Evolutionary conservation across 2,797 vertebrate genomes (phyloP).

Genomic region (Pempheris klunzingeri): DNA sequence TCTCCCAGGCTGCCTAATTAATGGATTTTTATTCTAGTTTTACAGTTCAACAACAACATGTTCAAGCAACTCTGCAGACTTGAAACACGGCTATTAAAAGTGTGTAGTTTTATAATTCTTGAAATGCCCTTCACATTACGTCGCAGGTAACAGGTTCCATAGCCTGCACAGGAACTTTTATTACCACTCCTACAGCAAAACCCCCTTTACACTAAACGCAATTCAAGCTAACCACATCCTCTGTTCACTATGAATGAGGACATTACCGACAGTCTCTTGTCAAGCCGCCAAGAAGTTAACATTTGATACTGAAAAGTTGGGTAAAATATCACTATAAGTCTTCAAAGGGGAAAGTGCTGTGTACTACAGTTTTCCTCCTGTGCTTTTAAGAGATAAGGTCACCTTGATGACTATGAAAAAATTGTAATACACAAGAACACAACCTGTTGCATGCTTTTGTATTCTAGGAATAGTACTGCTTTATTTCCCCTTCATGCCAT

Average conservation of each 20-base stretch:
- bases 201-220: not conserved
- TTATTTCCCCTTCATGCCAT: conserved; percentile 8
- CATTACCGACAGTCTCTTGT: not conserved
- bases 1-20: not conserved
- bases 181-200: not conserved
- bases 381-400: not conserved
- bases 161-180: not conserved
- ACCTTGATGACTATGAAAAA: not conserved
- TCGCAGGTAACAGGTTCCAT: not conserved
- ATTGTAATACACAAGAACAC: not conserved
- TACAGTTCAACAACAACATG: not conserved
- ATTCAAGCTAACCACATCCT: not conserved
- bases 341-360: not conserved
- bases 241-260: not conserved
- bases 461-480: conserved; percentile 9
- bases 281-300: not conserved
- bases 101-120: not conserved
- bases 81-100: not conserved
- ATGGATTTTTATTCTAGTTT: conserved; percentile 1
- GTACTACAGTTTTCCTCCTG: not conserved
- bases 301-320: not conserved
- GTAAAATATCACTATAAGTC: not conserved
- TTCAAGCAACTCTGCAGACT: not conserved
- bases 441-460: not conserved
- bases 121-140: not conserved